Conservation (phyloP, 1,140 invertebrate genomes). For the Sogatella furcifera region DNA sequence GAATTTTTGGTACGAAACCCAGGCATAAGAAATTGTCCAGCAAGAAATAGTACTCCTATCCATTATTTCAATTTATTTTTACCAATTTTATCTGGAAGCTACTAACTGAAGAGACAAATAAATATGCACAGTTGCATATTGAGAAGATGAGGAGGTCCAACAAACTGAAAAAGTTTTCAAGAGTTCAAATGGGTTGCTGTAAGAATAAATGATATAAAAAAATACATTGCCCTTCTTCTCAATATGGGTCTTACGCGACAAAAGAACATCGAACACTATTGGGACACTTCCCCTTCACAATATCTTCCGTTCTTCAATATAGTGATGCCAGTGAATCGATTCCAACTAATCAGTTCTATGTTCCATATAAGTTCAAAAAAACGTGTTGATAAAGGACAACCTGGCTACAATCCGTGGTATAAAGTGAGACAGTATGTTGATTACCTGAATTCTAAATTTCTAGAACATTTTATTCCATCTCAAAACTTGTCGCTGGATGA, state of each 20-base stretch:
- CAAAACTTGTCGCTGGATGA: not conserved
- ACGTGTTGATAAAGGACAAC: not conserved
- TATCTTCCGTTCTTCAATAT: not conserved
- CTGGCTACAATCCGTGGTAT: slow-evolving; percentile 5
- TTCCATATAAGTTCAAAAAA: not conserved
- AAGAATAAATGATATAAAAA: slow-evolving; percentile 2
- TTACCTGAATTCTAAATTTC: not conserved
- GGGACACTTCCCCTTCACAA: not conserved
- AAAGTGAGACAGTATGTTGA: slow-evolving; percentile 4
- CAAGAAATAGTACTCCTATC: not conserved
- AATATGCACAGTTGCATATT: not conserved
- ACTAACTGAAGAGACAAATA: not conserved
- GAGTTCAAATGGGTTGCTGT: slow-evolving; percentile 3
- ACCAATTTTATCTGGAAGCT: not conserved
- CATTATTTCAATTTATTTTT: slow-evolving; percentile 2
- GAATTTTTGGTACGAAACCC: slow-evolving; percentile 1
- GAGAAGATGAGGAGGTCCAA: not conserved
- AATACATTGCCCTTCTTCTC: slow-evolving; percentile 1
- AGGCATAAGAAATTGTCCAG: not conserved
- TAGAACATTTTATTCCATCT: slow-evolving; percentile 1
- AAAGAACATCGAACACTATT: slow-evolving; percentile 1
- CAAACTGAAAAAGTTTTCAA: not conserved
- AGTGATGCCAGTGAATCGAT: not conserved
- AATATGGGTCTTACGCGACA: slow-evolving; percentile 6
- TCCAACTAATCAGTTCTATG: not conserved